Evolutionary conservation across 2,113 vertebrate species (phyloP).

Genomic region (Periophthalmodon schlosseri): DNA sequence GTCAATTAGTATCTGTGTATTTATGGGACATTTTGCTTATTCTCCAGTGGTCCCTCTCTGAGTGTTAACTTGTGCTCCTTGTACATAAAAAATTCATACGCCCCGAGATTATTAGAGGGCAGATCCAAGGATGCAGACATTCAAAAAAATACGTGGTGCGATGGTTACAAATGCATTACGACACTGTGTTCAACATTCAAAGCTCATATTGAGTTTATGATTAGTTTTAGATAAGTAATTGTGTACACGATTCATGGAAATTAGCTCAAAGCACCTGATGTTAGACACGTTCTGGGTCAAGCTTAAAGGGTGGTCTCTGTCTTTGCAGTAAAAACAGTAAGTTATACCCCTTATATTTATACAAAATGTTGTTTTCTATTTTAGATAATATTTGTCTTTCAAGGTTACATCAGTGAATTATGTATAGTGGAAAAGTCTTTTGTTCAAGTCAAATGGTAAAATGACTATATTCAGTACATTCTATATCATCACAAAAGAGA

Average conservation of each 20-base stretch:
- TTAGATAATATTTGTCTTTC: slow-evolving; percentile 2
- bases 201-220: slow-evolving; percentile 40
- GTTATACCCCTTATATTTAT: slow-evolving; percentile 38
- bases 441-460: neutral
- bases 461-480: neutral
- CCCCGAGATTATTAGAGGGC: slow-evolving; percentile 15
- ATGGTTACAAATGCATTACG: slow-evolving; percentile 21
- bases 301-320: slow-evolving; percentile 59
- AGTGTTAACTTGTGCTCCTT: slow-evolving; percentile 62
- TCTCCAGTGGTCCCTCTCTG: slow-evolving; percentile 40
- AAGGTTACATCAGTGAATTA: neutral
- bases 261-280: slow-evolving; percentile 68
- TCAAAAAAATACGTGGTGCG: slow-evolving; percentile 22
- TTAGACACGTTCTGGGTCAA: slow-evolving; percentile 36
- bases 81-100: slow-evolving; percentile 36
- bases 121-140: slow-evolving; percentile 20
- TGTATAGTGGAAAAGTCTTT: neutral
- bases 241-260: slow-evolving; percentile 34
- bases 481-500: neutral
- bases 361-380: slow-evolving; percentile 43
- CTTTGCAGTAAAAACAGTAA: slow-evolving; percentile 40
- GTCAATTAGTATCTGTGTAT: neutral
- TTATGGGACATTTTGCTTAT: slow-evolving; percentile 11
- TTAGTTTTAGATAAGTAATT: slow-evolving; percentile 26
- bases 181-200: slow-evolving; percentile 40